phyloP scores from a whole-genome alignment of 2,888 invertebrate genomes.

The Mechanitis mazaeus region DNA sequence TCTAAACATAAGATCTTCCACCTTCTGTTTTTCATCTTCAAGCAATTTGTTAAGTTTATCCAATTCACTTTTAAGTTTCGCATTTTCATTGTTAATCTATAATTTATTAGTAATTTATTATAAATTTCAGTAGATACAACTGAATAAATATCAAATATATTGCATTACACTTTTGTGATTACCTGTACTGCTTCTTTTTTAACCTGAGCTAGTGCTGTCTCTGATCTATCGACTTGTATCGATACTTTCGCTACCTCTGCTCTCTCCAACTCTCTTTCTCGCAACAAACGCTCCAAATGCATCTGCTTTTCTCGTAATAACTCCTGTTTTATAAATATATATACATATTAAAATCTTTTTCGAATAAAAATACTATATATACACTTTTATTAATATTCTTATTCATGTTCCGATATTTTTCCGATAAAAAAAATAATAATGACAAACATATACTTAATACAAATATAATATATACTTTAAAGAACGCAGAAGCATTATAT shows the following conservation, averaged over 20 bases:
- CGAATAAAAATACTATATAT: neutral
- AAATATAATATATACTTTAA: no score
- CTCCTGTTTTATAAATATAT: slow-evolving; percentile 77
- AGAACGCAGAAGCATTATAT: no score
- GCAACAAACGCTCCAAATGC: slow-evolving; percentile 93
- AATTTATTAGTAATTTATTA: slow-evolving; percentile 20
- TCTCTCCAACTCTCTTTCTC: slow-evolving; percentile 93
- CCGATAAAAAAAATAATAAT: neutral
- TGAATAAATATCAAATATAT: neutral
- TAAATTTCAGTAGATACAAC: neutral
- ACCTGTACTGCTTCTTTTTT: slow-evolving; percentile 82
- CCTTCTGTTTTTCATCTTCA: slow-evolving; percentile 87
- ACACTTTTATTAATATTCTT: slow-evolving; percentile 6
- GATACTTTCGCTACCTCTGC: slow-evolving; percentile 91
- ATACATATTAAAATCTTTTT: no score
- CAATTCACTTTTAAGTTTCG: slow-evolving; percentile 75
- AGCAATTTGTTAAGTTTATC: slow-evolving; percentile 78
- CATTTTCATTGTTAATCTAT: slow-evolving; percentile 72
- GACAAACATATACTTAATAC: neutral
- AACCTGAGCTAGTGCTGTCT: slow-evolving; percentile 76
- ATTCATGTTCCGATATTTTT: slow-evolving; percentile 27
- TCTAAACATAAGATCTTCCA: slow-evolving; percentile 93
- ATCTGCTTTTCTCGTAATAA: slow-evolving; percentile 94
- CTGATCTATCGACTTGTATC: slow-evolving; percentile 86
- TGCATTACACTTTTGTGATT: neutral